These are phyloP conservation scores for Cavia porcellus DNA, from an alignment of 2,113 vertebrate species.

Conservation along the genomic window DNA sequence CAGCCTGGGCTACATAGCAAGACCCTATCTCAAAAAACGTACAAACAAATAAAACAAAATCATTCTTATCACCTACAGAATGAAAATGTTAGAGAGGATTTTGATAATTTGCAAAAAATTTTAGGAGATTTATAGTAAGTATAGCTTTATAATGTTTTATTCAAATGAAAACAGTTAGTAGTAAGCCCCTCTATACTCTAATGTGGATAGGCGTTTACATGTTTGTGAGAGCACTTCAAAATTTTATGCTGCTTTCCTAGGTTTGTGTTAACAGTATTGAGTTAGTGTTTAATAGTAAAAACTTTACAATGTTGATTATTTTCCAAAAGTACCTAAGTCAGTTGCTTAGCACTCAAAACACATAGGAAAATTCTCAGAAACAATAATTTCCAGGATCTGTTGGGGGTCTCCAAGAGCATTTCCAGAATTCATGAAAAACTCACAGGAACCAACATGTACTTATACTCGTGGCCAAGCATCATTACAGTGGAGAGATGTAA, in stretches of 20 bases:
- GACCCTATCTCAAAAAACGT: not conserved
- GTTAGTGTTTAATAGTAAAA: not conserved
- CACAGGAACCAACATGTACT: not conserved
- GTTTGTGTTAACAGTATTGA: not conserved
- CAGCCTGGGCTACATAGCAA: not conserved
- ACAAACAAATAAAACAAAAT: not conserved
- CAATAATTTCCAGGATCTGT: conserved; percentile 22
- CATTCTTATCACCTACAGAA: not conserved
- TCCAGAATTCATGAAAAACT: not conserved
- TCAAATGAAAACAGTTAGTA: not conserved
- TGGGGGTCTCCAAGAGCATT: not conserved
- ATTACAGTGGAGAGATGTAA: not conserved
- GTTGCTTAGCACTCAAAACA: conserved; percentile 9
- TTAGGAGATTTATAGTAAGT: not conserved
- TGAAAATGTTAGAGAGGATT: not conserved
- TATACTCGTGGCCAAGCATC: not conserved
- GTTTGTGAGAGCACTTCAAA: not conserved
- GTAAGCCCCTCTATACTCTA: not conserved
- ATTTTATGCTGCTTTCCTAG: not conserved
- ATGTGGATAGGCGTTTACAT: not conserved
- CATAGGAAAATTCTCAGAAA: not conserved
- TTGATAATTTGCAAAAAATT: not conserved
- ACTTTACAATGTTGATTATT: not conserved
- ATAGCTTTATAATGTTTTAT: conserved; percentile 21
- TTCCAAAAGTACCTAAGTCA: not conserved